Percentiles rank a stretch among this genome's conserved stretches.
Evolutionary conservation across 2,888 invertebrate genomes (phyloP).

Genomic region (Xestia ashworthii): DNA sequence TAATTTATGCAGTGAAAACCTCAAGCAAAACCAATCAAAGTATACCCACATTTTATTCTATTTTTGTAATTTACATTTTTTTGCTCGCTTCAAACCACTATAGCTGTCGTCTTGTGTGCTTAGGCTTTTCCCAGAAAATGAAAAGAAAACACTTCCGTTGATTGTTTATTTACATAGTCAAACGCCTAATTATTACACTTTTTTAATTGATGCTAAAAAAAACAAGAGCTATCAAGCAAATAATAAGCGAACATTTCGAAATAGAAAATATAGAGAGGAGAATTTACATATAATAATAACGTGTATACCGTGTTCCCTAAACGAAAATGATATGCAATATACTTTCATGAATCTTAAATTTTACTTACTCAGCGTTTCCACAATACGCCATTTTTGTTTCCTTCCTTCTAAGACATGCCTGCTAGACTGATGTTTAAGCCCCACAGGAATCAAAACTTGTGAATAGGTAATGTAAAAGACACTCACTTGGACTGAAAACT

Average conservation of each 20-base stretch:
- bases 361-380: background rate
- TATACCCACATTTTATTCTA: background rate
- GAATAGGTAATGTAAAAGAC: constrained; percentile 28
- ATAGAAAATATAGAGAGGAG: constrained; percentile 15
- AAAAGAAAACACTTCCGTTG: constrained; percentile 37
- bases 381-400: constrained; percentile 3
- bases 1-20: background rate
- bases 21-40: too few relatives aligned
- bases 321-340: constrained; percentile 8
- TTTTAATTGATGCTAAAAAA: constrained; percentile 33
- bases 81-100: background rate
- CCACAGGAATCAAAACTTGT: background rate
- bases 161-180: constrained; percentile 22
- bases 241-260: constrained; percentile 12
- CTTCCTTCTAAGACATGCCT: constrained; percentile 3
- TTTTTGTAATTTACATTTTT: background rate
- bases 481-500: constrained; percentile 10
- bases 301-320: constrained; percentile 15
- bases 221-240: background rate
- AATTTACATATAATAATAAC: constrained; percentile 14
- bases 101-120: constrained; percentile 1
- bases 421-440: too few relatives aligned
- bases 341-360: constrained; percentile 10
- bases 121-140: constrained; percentile 21
- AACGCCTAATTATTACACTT: constrained; percentile 13